A percentile compares a stretch with the other conserved stretches of the same genome.
Evolutionary conservation across 2,113 vertebrate genomes (phyloP).

Genomic region (Leucosticte australis): DNA sequence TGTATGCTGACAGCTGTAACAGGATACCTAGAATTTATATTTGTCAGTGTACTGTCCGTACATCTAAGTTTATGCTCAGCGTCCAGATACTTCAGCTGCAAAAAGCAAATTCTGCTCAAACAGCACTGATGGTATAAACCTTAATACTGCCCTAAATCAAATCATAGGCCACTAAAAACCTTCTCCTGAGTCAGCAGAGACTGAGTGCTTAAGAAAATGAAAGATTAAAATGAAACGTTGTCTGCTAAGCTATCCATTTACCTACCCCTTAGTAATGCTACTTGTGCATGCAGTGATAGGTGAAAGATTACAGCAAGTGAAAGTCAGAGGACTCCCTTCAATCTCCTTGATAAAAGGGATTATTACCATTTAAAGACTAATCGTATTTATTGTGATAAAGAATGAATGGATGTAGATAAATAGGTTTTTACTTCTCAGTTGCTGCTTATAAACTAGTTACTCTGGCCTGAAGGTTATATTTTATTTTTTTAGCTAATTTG

Average conservation of each 20-base stretch:
- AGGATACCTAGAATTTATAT: conserved; percentile 8
- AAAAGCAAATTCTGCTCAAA: conserved; percentile 6
- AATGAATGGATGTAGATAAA: not conserved
- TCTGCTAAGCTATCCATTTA: not conserved
- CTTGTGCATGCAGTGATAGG: not conserved
- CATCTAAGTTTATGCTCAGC: not conserved
- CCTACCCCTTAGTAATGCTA: not conserved
- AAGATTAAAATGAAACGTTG: not conserved
- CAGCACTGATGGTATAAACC: not conserved
- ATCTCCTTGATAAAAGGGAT: not conserved
- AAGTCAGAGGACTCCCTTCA: not conserved
- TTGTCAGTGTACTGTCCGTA: not conserved
- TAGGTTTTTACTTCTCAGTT: not conserved
- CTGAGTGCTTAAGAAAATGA: not conserved
- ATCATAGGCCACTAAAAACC: not conserved
- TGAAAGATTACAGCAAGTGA: not conserved
- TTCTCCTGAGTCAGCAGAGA: not conserved
- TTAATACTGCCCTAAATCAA: not conserved
- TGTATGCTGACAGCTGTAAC: conserved; percentile 27
- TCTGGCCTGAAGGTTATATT: not conserved
- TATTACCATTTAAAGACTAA: not conserved
- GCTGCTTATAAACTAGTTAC: not conserved
- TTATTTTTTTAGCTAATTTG: not conserved
- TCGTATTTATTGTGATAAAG: not conserved
- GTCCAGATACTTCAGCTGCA: not conserved